Base-by-base conservation (phyloP, 2,797 vertebrate species). In the Catostomus latipinnis region DNA sequence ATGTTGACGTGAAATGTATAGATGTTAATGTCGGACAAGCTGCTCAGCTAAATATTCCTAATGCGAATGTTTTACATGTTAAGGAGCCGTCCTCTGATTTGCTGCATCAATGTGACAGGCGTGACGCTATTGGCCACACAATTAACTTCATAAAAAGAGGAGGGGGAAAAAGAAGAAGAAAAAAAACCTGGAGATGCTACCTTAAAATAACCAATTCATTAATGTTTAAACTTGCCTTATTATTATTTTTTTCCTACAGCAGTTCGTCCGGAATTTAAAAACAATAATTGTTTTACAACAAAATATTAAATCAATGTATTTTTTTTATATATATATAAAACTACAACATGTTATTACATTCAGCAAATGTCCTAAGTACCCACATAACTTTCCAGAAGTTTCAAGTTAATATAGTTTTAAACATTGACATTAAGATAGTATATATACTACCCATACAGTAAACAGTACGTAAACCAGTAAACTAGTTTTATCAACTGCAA, bases 371-470 rank as follows among this genome's bases (percentile, higher is more conserved):
- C 56, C 49, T 8, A 70, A 60, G 46, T 48, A 22, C n/a, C 34
- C 7, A 46, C 8, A 4, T 52, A n/a, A 78, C 6, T 70, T 57
- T 22, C 12, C 58, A 74, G 48, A 74, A 49, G 48, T 74, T 76
- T 53, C 52, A 76, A 76, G 62, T 67, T 49, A 45, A 76, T 54
- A 34, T 54, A 67, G 62, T 8, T 48, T 18, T 56, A 67, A 46
- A 16, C 43, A 12, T 56, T 13, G 16, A 76, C 50, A 56, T 57
- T 65, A 76, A n/a, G 63, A 34, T 78, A 45, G 52, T 67, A 22
- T 6, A 16, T 50, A 11, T 58, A 69, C 63, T 50, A 70, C 46
- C 22, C 22, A 69, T 53, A 53, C 48, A 45, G 67, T 77, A 77
- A 77, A 77, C 56, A 66, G 54, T 56, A 34, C 34, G 2, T 34